These are phyloP conservation scores for Mormyrus hasselquistii DNA, from an alignment of 2,797 vertebrate species.

Conservation along the genomic window DNA sequence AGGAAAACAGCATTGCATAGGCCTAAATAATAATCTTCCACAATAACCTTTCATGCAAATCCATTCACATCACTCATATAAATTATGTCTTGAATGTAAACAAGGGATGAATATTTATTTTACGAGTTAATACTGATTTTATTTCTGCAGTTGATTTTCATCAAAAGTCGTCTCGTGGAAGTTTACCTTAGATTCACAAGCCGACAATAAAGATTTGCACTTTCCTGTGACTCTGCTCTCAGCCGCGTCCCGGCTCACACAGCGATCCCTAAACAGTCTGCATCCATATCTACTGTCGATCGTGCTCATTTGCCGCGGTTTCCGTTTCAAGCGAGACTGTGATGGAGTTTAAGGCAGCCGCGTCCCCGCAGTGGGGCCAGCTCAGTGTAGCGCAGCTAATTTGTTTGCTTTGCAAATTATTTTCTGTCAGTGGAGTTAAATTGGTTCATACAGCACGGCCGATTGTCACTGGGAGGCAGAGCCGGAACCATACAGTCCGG, in stretches of 20 bases:
- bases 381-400: constrained; percentile 84
- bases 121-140: neutral
- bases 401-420: constrained; percentile 98
- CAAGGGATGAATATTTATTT: neutral
- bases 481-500: neutral
- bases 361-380: constrained; percentile 72
- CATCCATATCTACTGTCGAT: neutral
- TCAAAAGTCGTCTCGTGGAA: neutral
- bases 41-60: neutral
- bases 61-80: neutral
- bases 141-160: neutral
- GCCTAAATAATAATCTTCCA: neutral
- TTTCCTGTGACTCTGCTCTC: neutral
- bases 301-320: neutral
- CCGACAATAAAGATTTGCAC: neutral
- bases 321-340: constrained; percentile 13
- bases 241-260: neutral
- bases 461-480: constrained; percentile 48
- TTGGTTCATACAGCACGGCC: constrained; percentile 79
- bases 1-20: neutral
- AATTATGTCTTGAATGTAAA: neutral
- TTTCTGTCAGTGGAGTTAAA: constrained; percentile 94
- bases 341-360: constrained; percentile 40
- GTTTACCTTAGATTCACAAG: neutral
- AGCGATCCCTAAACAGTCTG: neutral